phyloP scores from a whole-genome alignment of 1,140 invertebrate species.

The Solenopsis fugax region DNA sequence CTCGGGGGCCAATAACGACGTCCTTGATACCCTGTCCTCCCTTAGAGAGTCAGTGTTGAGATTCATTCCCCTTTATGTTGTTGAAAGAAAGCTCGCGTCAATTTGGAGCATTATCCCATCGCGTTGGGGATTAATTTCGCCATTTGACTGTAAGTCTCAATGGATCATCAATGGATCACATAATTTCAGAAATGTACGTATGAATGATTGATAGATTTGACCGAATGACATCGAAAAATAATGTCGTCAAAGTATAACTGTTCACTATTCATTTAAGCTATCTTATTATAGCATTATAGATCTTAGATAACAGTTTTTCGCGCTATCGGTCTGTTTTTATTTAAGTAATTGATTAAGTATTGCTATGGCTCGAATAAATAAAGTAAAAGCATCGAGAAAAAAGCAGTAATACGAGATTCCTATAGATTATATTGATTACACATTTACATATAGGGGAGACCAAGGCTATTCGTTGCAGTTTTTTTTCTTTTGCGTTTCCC shows the following conservation, averaged over 20 bases:
- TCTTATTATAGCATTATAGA: not conserved
- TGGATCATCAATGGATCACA: slow-evolving; percentile 7
- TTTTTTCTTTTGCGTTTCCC: too few relatives aligned
- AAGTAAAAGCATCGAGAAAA: not conserved
- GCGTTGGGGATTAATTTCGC: slow-evolving; percentile 37
- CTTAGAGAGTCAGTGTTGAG: slow-evolving; percentile 70
- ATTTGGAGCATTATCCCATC: slow-evolving; percentile 72
- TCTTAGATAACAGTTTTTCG: too few relatives aligned
- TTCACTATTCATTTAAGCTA: not conserved
- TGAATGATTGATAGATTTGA: not conserved
- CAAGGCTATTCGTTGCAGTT: too few relatives aligned
- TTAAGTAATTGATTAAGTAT: not conserved
- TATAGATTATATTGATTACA: not conserved
- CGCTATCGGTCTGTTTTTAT: not conserved
- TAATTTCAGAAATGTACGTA: not conserved
- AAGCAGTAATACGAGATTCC: not conserved
- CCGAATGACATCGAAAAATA: not conserved
- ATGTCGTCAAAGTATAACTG: not conserved
- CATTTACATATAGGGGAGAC: too few relatives aligned
- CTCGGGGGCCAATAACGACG: slow-evolving; percentile 84
- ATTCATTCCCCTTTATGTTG: slow-evolving; percentile 66
- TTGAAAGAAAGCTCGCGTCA: slow-evolving; percentile 71
- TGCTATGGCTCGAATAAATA: not conserved
- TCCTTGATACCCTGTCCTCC: slow-evolving; percentile 79
- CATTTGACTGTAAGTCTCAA: slow-evolving; percentile 2